These are phyloP conservation scores for Cryptoblepharus egeriae DNA, from an alignment of 2,797 vertebrate species.

Conservation along the genomic window DNA sequence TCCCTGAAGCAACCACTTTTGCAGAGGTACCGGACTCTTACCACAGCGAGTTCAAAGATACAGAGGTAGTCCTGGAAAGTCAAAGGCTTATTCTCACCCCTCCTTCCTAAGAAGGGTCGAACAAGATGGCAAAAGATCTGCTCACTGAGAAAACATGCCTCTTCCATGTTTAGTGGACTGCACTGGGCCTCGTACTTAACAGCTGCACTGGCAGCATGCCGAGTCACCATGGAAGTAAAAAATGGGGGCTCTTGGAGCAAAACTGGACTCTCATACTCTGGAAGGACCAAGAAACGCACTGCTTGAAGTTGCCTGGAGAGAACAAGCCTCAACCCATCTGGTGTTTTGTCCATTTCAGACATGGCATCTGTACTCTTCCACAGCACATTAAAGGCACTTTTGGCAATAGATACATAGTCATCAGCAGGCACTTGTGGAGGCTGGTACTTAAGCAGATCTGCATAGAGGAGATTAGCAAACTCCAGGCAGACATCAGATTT, in stretches of 20 bases:
- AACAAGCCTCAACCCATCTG: slow-evolving; percentile 9
- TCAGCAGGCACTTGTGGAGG: slow-evolving; percentile 31
- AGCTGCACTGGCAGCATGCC: slow-evolving; percentile 68
- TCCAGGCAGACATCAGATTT: slow-evolving; percentile 52
- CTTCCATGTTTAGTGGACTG: slow-evolving; percentile 59
- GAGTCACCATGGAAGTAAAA: slow-evolving; percentile 61
- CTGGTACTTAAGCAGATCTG: slow-evolving; percentile 65
- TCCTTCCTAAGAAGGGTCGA: slow-evolving; percentile 2
- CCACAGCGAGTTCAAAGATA: slow-evolving; percentile 79
- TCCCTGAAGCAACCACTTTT: slow-evolving; percentile 67
- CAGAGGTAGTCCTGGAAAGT: slow-evolving; percentile 48
- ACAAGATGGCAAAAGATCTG: slow-evolving; percentile 69
- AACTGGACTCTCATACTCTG: slow-evolving; percentile 64
- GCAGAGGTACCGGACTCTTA: slow-evolving; percentile 80
- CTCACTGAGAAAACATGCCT: slow-evolving; percentile 75
- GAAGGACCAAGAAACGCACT: slow-evolving; percentile 84
- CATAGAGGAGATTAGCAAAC: slow-evolving; percentile 79
- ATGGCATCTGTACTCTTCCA: slow-evolving; percentile 77
- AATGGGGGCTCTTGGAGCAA: slow-evolving; percentile 59
- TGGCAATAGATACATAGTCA: slow-evolving; percentile 77
- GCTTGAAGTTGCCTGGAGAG: slow-evolving; percentile 77
- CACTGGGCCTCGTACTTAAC: slow-evolving; percentile 73
- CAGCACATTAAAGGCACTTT: slow-evolving; percentile 81
- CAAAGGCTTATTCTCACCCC: not conserved
- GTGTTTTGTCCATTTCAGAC: accelerated